Base-by-base conservation (phyloP, 2,888 invertebrate genomes). In the Drosophila lutescens region DNA sequence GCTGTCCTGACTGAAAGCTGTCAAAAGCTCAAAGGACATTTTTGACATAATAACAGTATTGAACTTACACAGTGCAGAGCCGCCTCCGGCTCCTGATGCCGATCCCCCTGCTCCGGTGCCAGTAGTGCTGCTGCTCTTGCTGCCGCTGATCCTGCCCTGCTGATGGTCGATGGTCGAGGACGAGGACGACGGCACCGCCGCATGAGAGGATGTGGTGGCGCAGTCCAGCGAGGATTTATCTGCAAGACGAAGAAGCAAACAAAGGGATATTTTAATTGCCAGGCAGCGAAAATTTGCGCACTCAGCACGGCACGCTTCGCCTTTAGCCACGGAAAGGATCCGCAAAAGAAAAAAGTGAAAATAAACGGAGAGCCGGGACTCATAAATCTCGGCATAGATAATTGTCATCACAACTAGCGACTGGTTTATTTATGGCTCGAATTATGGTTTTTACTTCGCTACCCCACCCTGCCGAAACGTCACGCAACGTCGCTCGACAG, bases 201-300 rank as follows among this genome's bases (percentile, higher is more conserved):
- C 84, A 60, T 89, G 90, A 53, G 88, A 74, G 66, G 89, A 83
- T 60, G 88, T 84, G 63, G 91, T 84, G 23, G 72, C 70, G 77
- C 91, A 91, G 51, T 89, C 91, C 63, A 91, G 72, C 36, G 91
- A 78, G 17, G 91, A 90, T 89, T 91, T 91, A 75, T 91, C 91
- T 91, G 82, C 44, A 83, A 84, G 71, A 50, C 46, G 56, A 57
- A 50, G 26, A 53, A 74, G 17, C 70, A 47, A 49, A 74, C 67
- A 73, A 79, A 79, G 67, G 44, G 80, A 76, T 57, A 74, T 67
- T 77, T 78, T 88, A 80, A 85, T 85, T 84, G 84, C 71, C 67
- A 49, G 76, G 68, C 84, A 86, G 78, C 70, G 71, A 72, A 84
- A 86, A 86, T 83, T 83, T 81, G 85, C 84, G 78, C 80, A 80